Conservation (phyloP, 2,888 invertebrate genomes). For the Schrankia costaestrigalis region DNA sequence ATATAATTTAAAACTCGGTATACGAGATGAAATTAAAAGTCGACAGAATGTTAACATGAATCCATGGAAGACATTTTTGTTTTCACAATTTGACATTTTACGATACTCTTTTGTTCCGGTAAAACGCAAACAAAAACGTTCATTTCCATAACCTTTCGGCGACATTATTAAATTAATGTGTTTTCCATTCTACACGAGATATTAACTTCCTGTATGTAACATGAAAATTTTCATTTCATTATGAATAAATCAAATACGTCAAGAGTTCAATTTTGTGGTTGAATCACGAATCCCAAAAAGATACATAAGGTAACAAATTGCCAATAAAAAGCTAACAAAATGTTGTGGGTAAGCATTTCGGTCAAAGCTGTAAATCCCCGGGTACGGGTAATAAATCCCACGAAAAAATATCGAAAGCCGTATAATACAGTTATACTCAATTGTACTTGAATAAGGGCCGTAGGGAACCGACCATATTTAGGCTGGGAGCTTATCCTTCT, state of each 20-base stretch:
- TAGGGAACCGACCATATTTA: slow-evolving; percentile 32
- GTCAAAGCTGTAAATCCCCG: slow-evolving; percentile 75
- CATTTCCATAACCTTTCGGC: not conserved
- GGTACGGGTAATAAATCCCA: slow-evolving; percentile 62
- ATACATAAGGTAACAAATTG: slow-evolving; percentile 76
- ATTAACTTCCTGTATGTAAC: slow-evolving; percentile 14
- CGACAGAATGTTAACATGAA: too few relatives aligned
- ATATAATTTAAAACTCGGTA: too few relatives aligned
- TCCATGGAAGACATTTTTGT: too few relatives aligned
- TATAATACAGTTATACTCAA: slow-evolving; percentile 63
- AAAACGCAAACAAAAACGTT: not conserved
- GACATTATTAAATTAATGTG: slow-evolving; percentile 10
- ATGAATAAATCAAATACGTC: slow-evolving; percentile 35
- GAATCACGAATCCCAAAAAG: slow-evolving; percentile 64
- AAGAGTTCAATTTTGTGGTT: slow-evolving; percentile 61
- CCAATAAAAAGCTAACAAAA: slow-evolving; percentile 77
- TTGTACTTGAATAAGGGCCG: slow-evolving; percentile 33
- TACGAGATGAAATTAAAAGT: too few relatives aligned
- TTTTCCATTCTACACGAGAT: slow-evolving; percentile 14
- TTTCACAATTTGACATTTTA: too few relatives aligned
- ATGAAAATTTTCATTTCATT: slow-evolving; percentile 22
- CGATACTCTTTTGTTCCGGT: too few relatives aligned
- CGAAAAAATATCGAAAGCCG: slow-evolving; percentile 69
- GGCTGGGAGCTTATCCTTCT: slow-evolving; percentile 23
- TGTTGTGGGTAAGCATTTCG: slow-evolving; percentile 72